Base-by-base conservation (phyloP, 2,797 vertebrate genomes). In the Pyrocephalus nanus region DNA sequence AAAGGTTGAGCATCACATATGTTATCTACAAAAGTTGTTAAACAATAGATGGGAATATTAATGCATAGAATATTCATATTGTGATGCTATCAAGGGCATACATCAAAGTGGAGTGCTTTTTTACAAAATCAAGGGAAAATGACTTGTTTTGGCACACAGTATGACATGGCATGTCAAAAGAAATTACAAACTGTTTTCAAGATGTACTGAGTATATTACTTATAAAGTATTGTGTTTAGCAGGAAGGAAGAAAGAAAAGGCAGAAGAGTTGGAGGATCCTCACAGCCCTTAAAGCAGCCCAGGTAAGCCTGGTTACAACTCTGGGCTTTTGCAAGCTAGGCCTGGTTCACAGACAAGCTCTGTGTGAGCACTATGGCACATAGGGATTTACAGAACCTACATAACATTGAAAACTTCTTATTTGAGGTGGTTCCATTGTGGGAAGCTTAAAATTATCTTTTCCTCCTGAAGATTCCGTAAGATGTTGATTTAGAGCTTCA, bases 1-100 rank as follows among this genome's bases (percentile, higher is more conserved):
- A 71, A 66, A 69, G 40, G n/a, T 82, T 81, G 76, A 36, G 34
- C n/a, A 71, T 88, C 47, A 53, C 36, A 81, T 94, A 81, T 66
- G 36, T 91, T 89, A 57, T 47, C 66, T 92, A 91, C 92, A 80
- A 92, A 95, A 82, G 91, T 26, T 80, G 66, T 81, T 65, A 60
- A 93, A 86, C 32, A 82, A 62, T 82, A 30, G 16, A 55, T 69
- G 36, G 25, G 22, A 73, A 51, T 90, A 64, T 76, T 90, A 86
- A 88, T 48, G 61, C 26, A 60, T 75, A 70, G 51, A 89, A 77
- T 88, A 92, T 70, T 90, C 42, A 75, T 82, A 45, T 23, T 84
- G 23, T 78, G 42, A 27, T 83, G 32, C 25, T 84, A 47, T 77
- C 38, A 54, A 53, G 51, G 27, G 15, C 64, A 73, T 69, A 67